These are phyloP conservation scores for Pyrochroa serraticornis DNA, from an alignment of 2,888 invertebrate species.

Conservation along the genomic window DNA sequence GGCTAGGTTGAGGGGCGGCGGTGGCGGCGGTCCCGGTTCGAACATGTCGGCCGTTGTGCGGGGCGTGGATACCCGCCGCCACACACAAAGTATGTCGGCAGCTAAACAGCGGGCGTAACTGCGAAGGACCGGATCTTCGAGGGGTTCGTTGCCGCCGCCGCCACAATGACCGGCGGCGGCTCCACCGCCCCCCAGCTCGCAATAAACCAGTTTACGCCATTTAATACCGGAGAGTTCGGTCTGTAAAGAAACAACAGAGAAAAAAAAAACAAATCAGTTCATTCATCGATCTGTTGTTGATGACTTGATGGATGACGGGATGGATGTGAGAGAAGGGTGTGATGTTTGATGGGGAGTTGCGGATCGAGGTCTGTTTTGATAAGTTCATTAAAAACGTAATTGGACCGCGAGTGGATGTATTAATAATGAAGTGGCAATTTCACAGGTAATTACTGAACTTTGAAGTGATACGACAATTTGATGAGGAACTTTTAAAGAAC, in stretches of 20 bases:
- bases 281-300: background rate
- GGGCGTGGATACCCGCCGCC: constrained; percentile 84
- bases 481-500: too few relatives aligned
- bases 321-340: background rate
- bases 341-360: constrained; percentile 2
- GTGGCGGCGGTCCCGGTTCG: constrained; percentile 62
- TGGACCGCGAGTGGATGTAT: too few relatives aligned
- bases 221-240: constrained; percentile 99
- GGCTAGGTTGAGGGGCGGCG: constrained; percentile 79
- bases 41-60: constrained; percentile 55
- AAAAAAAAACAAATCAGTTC: background rate
- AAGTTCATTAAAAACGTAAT: too few relatives aligned
- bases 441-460: too few relatives aligned
- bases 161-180: constrained; percentile 47
- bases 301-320: background rate
- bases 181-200: constrained; percentile 66
- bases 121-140: constrained; percentile 89
- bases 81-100: constrained; percentile 96
- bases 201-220: constrained; percentile 95
- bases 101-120: constrained; percentile 91
- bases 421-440: too few relatives aligned
- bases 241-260: constrained; percentile 65
- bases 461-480: too few relatives aligned
- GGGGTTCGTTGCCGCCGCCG: constrained; percentile 63
- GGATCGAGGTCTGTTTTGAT: too few relatives aligned